Conservation (phyloP, 2,888 invertebrate species). For the Ferrisia virgata region DNA sequence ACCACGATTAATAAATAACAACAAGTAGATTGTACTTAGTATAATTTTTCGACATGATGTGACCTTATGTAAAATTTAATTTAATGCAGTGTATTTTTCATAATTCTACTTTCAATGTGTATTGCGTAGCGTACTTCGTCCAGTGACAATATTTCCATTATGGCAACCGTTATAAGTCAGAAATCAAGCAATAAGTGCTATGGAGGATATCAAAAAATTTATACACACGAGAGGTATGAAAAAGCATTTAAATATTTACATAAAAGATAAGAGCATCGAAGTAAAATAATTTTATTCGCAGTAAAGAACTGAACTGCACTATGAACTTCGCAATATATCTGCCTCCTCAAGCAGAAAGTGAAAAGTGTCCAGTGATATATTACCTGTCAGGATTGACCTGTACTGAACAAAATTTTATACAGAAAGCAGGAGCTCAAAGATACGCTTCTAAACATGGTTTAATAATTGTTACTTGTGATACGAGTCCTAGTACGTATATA, state of each 20-base stretch:
- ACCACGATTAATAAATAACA: neutral
- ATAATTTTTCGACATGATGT: neutral
- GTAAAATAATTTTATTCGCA: slow-evolving; percentile 51
- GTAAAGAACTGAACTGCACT: slow-evolving; percentile 73
- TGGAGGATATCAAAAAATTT: slow-evolving; percentile 83
- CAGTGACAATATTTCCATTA: neutral
- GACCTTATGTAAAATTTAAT: neutral
- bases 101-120: neutral
- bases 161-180: neutral
- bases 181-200: slow-evolving; percentile 55
- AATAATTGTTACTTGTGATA: slow-evolving; percentile 90
- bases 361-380: slow-evolving; percentile 76
- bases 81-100: neutral
- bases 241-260: neutral
- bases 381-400: slow-evolving; percentile 91
- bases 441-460: slow-evolving; percentile 82
- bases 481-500: slow-evolving; percentile 71
- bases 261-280: neutral
- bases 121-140: neutral
- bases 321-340: slow-evolving; percentile 93
- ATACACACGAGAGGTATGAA: slow-evolving; percentile 68
- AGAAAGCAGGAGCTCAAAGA: slow-evolving; percentile 91
- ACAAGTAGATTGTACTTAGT: neutral
- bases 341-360: slow-evolving; percentile 68
- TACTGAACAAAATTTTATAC: slow-evolving; percentile 91